phyloP scores from a whole-genome alignment of 2,113 vertebrate species.

The Trematocara nigrifrons region DNA sequence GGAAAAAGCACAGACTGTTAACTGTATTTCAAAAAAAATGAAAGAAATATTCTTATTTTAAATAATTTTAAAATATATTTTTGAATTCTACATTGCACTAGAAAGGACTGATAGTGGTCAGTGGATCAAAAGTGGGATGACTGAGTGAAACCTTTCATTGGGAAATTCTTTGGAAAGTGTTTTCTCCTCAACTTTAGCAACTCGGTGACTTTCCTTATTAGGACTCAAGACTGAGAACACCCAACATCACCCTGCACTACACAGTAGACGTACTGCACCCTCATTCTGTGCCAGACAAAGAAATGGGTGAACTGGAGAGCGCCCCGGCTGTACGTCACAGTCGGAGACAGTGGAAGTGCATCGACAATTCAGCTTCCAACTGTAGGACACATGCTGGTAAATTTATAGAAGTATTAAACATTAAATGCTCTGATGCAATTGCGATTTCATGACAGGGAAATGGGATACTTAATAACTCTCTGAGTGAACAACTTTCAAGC shows the following conservation, averaged over 20 bases:
- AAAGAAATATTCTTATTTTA: neutral
- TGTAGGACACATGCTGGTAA: conserved; percentile 45
- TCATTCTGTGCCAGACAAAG: conserved; percentile 3
- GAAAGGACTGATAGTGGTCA: neutral
- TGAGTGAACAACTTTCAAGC: conserved; percentile 37
- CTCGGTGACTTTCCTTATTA: conserved; percentile 38
- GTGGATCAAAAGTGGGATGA: neutral
- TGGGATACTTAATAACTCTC: conserved; percentile 55
- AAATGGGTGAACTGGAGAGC: conserved; percentile 5
- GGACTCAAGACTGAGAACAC: neutral
- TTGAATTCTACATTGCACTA: neutral
- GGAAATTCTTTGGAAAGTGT: conserved; percentile 24
- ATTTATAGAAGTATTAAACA: conserved; percentile 70
- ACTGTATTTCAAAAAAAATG: neutral
- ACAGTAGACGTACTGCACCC: neutral
- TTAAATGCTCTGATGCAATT: conserved; percentile 60
- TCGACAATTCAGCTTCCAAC: conserved; percentile 3
- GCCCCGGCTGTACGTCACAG: conserved; percentile 37
- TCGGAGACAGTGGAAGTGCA: conserved; percentile 17
- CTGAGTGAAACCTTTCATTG: neutral
- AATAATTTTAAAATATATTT: neutral
- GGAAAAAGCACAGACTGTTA: neutral
- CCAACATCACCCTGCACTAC: neutral
- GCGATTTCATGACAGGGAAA: conserved; percentile 60
- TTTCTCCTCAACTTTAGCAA: neutral